A percentile compares a stretch with the other conserved stretches of the same genome.
Conservation (phyloP, 2,888 invertebrate genomes). For the Acronicta leporina region DNA sequence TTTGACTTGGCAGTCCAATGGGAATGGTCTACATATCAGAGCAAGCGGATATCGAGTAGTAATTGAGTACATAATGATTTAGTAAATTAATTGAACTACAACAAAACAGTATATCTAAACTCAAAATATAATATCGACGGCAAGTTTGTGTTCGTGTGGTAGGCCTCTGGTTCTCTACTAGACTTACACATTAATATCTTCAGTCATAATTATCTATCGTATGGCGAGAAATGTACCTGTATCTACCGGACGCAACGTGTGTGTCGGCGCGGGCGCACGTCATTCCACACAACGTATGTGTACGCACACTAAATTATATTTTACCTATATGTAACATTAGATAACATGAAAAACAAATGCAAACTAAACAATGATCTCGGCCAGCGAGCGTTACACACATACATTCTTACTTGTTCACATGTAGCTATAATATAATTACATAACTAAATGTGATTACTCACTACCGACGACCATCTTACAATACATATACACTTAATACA, state of each 20-base stretch:
- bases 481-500: conserved; percentile 6
- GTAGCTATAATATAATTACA: neutral
- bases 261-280: too few species aligned
- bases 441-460: neutral
- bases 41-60: too few species aligned
- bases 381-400: conserved; percentile 49
- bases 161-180: conserved; percentile 31
- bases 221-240: conserved; percentile 34
- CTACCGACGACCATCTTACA: conserved; percentile 21
- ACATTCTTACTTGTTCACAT: conserved; percentile 5
- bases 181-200: conserved; percentile 36
- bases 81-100: too few species aligned
- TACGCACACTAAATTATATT: conserved; percentile 8
- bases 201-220: conserved; percentile 30
- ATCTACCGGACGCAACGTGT: conserved; percentile 4
- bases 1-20: too few species aligned
- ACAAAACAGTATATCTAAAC: too few species aligned
- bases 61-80: neutral
- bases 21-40: too few species aligned
- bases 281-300: neutral
- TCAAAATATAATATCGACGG: conserved; percentile 1
- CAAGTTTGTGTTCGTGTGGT: conserved; percentile 5
- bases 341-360: conserved; percentile 21
- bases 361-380: conserved; percentile 42
- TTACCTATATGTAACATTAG: conserved; percentile 18